A percentile compares a stretch with the other conserved stretches of the same genome.
These are phyloP conservation scores for Odontothrips loti DNA, from an alignment of 2,888 invertebrate genomes.

Conservation along the genomic window DNA sequence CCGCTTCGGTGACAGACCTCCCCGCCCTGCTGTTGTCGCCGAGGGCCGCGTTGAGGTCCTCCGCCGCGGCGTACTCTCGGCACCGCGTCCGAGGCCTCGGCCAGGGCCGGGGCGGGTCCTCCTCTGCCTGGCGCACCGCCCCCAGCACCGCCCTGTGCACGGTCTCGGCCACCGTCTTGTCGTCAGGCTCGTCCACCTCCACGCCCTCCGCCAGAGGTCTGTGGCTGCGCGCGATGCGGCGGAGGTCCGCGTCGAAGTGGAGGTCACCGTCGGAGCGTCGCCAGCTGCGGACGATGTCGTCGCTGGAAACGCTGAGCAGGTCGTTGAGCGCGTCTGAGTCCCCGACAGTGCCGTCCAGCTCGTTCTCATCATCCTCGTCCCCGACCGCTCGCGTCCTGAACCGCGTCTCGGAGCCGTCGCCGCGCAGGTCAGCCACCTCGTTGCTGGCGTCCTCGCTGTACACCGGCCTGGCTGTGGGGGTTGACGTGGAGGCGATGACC, in stretches of 20 bases:
- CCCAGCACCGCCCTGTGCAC: neutral
- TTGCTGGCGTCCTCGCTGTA: neutral
- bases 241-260: conserved; percentile 3
- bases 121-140: neutral
- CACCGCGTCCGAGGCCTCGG: too few species aligned
- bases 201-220: neutral
- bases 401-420: neutral
- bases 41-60: conserved; percentile 4
- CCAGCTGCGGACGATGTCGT: conserved; percentile 15
- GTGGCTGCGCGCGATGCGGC: conserved; percentile 11
- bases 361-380: neutral
- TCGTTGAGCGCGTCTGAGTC: neutral
- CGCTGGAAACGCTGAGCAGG: conserved; percentile 7
- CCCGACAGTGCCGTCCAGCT: neutral
- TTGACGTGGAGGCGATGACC: too few species aligned
- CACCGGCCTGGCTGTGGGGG: too few species aligned
- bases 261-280: neutral
- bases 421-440: neutral
- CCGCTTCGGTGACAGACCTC: too few species aligned
- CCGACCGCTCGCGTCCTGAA: neutral
- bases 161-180: neutral
- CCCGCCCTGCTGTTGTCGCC: neutral
- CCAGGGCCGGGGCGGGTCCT: neutral
- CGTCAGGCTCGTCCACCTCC: neutral
- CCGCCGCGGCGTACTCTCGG: neutral